Conservation (phyloP, 35 echinoderm and acorn worm genomes). For the Apostichopus japonicus region DNA sequence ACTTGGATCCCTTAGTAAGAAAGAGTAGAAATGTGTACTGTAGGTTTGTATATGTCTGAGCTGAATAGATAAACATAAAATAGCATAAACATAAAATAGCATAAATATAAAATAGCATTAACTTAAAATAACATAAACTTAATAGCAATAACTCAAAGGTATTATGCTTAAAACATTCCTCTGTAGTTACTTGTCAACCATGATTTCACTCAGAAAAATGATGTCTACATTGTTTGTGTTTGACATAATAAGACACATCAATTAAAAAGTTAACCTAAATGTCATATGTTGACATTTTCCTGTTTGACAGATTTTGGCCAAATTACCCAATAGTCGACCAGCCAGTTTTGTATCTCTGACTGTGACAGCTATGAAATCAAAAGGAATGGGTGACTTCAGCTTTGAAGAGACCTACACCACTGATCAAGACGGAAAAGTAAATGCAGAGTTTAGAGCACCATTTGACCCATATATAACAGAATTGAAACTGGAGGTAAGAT, state of each 20-base stretch:
- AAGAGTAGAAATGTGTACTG: too few relatives aligned
- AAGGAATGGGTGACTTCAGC: not conserved
- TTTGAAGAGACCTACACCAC: not conserved
- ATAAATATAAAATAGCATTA: too few relatives aligned
- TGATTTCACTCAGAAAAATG: not conserved
- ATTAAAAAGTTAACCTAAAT: not conserved
- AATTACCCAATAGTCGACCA: constrained; percentile 8
- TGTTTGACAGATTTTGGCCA: not conserved
- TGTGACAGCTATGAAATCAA: not conserved
- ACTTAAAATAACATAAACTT: too few relatives aligned
- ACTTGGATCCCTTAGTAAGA: too few relatives aligned
- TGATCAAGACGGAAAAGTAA: not conserved
- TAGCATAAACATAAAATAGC: too few relatives aligned
- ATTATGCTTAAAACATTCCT: not conserved
- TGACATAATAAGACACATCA: not conserved
- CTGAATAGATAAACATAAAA: too few relatives aligned
- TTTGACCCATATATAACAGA: constrained; percentile 30
- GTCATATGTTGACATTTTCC: not conserved
- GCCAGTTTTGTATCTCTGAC: not conserved
- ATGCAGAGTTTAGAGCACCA: not conserved
- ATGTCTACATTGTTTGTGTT: not conserved
- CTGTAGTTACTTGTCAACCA: not conserved
- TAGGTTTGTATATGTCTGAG: too few relatives aligned
- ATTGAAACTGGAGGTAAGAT: not conserved
- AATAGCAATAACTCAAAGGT: too few relatives aligned